Percentiles rank a stretch among this genome's conserved stretches.
phyloP scores from a whole-genome alignment of 2,113 vertebrate genomes.

The Chiloscyllium plagiosum region DNA sequence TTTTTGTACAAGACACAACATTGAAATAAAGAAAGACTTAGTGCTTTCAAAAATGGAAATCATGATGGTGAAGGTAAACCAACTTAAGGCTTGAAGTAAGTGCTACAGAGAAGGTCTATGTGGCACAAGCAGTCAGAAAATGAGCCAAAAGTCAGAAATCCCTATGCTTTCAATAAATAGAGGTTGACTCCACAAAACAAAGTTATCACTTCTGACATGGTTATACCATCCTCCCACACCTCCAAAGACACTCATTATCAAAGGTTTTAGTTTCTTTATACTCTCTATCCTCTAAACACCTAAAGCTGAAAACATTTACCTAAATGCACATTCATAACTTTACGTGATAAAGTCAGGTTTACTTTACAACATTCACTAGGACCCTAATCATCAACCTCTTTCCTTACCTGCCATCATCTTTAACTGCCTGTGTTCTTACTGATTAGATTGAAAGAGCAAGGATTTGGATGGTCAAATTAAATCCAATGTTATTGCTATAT shows the following conservation, averaged over 20 bases:
- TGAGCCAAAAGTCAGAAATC: not conserved
- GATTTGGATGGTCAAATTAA: not conserved
- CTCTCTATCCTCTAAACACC: not conserved
- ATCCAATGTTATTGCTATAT: not conserved
- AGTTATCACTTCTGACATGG: not conserved
- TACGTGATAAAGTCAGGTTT: not conserved
- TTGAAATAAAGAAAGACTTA: not conserved
- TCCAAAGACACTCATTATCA: not conserved
- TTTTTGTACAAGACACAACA: not conserved
- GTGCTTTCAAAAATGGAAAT: not conserved
- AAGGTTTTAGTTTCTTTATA: not conserved
- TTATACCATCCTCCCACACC: not conserved
- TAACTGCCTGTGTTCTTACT: not conserved
- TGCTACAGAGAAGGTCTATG: not conserved
- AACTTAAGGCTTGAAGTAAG: not conserved
- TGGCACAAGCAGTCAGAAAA: not conserved
- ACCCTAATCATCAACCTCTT: not conserved
- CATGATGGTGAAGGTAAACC: not conserved
- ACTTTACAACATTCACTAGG: not conserved
- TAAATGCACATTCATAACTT: not conserved
- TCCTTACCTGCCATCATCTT: not conserved
- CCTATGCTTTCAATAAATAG: not conserved
- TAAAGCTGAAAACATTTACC: not conserved
- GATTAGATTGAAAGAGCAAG: not conserved
- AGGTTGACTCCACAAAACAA: not conserved